Evolutionary conservation across 2,888 invertebrate species (phyloP).

Genomic region (Ctenicera cuprea): DNA sequence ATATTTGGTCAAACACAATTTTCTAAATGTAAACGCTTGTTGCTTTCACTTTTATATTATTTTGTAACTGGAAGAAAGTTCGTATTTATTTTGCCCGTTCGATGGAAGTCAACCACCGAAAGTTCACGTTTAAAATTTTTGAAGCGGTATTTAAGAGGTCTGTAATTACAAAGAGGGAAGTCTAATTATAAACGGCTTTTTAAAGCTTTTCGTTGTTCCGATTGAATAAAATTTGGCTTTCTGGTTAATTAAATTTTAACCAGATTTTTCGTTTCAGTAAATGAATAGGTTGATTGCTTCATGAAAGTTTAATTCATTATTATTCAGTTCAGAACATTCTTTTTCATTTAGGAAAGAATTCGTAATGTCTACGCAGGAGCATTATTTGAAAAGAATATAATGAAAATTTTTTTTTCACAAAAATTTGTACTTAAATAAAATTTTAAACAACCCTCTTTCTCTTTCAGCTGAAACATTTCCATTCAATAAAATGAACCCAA

Average conservation of each 20-base stretch:
- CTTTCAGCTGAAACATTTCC: slow-evolving; percentile 25
- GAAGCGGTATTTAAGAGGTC: neutral
- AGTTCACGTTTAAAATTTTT: neutral
- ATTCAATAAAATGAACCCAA: slow-evolving; percentile 44
- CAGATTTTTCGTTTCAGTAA: slow-evolving; percentile 8
- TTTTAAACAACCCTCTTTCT: no score
- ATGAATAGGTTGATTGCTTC: slow-evolving; percentile 8
- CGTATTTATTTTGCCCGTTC: neutral
- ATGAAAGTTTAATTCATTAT: neutral
- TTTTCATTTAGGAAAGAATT: no score
- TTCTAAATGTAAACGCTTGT: slow-evolving; percentile 34
- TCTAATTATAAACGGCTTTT: slow-evolving; percentile 9
- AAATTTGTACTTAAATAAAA: no score
- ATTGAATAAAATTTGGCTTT: slow-evolving; percentile 8
- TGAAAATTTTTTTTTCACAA: no score
- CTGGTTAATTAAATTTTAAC: slow-evolving; percentile 11
- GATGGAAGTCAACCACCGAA: no score
- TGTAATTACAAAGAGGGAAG: neutral
- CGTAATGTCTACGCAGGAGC: no score
- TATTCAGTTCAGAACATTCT: no score
- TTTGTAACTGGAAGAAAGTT: neutral
- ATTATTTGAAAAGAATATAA: no score
- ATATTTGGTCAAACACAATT: slow-evolving; percentile 31
- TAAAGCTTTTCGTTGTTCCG: slow-evolving; percentile 3
- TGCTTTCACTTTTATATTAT: neutral